Percentiles rank a stretch among this genome's conserved stretches.
Conservation (phyloP, 2,888 invertebrate species). For the Heliconius hortense region DNA sequence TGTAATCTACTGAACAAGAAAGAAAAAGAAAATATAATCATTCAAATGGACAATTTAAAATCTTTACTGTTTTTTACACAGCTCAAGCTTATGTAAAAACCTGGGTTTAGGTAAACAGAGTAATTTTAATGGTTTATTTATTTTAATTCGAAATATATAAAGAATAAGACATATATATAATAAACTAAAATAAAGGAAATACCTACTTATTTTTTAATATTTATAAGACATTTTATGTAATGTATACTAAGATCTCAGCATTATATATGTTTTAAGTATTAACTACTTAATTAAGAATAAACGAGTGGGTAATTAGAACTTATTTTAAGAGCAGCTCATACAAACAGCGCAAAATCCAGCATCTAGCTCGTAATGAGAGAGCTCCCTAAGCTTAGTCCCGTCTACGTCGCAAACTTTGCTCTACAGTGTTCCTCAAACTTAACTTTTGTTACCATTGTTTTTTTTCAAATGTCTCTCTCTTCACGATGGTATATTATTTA, state of each 20-base stretch:
- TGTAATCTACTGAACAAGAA: no score
- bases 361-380: constrained; percentile 52
- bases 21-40: no score
- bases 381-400: constrained; percentile 54
- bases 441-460: constrained; percentile 1
- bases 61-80: no score
- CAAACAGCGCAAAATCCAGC: constrained; percentile 46
- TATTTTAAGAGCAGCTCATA: constrained; percentile 34
- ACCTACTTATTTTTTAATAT: no score
- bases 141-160: no score
- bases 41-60: no score
- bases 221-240: no score
- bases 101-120: no score
- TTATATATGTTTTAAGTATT: constrained; percentile 8
- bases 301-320: constrained; percentile 33
- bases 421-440: constrained; percentile 52
- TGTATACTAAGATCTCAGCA: not conserved
- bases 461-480: not conserved
- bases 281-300: constrained; percentile 16
- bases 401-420: constrained; percentile 51
- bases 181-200: no score
- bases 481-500: not conserved
- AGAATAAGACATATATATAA: no score
- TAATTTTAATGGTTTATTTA: no score
- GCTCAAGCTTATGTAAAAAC: no score